A percentile compares a stretch with the other conserved stretches of the same genome.
phyloP scores from a whole-genome alignment of 2,113 vertebrate species.

The Megaceryle torquata region DNA sequence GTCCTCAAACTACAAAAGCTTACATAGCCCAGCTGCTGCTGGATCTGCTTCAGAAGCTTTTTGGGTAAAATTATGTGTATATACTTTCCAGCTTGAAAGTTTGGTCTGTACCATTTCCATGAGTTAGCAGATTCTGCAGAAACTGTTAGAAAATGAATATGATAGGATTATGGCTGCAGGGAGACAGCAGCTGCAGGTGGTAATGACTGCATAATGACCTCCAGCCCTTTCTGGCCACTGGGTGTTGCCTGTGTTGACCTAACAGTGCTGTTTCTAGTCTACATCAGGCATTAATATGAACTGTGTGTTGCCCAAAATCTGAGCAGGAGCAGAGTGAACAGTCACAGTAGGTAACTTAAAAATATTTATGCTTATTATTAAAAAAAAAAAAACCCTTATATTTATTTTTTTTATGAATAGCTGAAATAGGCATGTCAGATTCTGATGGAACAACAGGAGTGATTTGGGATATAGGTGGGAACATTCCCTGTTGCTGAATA shows the following conservation, averaged over 20 bases:
- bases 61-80: not conserved
- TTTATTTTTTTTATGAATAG: not conserved
- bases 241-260: not conserved
- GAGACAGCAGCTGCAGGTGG: not conserved
- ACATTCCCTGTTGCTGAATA: not conserved
- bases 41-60: not conserved
- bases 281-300: not conserved
- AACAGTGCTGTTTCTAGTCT: fast-evolving
- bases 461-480: not conserved
- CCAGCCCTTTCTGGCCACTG: not conserved
- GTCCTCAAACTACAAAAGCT: fast-evolving
- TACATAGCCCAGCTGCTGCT: not conserved
- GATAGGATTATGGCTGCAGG: not conserved
- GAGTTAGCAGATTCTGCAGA: not conserved
- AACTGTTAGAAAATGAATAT: not conserved
- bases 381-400: not conserved
- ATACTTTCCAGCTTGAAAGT: not conserved
- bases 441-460: not conserved
- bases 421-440: not conserved
- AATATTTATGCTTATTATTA: not conserved
- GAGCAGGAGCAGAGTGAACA: not conserved
- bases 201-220: not conserved
- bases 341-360: not conserved
- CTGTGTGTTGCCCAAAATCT: not conserved
- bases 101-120: not conserved